Evolutionary conservation across 2,888 invertebrate species (phyloP), one percentile per base, ranked within the genome.

Genomic region (Melangyna quadrimaculata): DNA sequence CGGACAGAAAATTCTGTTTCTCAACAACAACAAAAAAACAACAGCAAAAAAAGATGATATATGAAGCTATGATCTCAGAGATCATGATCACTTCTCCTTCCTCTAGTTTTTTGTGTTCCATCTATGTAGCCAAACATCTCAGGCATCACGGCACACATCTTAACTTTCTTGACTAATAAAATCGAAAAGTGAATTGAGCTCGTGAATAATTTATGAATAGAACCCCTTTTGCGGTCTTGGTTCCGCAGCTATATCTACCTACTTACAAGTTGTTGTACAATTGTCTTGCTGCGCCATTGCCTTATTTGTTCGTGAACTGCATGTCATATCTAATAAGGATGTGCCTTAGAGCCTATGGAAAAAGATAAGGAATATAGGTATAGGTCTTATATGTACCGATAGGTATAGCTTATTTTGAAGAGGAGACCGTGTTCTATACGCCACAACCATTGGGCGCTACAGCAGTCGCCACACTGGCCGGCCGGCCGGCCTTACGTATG

Each of bases 161-260:
- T 70, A 77, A 77, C 81, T 78, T 63, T 77, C 55, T 51, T 77
- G 77, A 35, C 81, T 81, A 81, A 81, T 78, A 86, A 86, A 86
- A 86, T 86, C 86, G 81, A 81, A 78, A 86, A 86, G 72, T 78
- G 77, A 86, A 86, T 81, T 86, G 86, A 77, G 81, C 86, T 86
- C 81, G 69, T 86, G 86, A 86, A 86, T 86, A 75, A 86, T 86
- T 86, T 86, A 86, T 86, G 86, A 86, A 84, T 80, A 75, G 48
- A 79, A 27, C 35, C 53, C 55, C 45, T 40, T 69, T 40, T 69
- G 48, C 55, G 53, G 55, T 55, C 61, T 59, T 57, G 79, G 63
- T 63, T 45, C 65, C 27, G 57, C 69, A 19, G 10, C 12, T 40
- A 61, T 24, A 48, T 14, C 14, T 51, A 37, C 29, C 63, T 43